Evolutionary conservation across 2,797 vertebrate species (phyloP), one percentile per base, ranked within the genome.

Genomic region (Neosalanx taihuensis): DNA sequence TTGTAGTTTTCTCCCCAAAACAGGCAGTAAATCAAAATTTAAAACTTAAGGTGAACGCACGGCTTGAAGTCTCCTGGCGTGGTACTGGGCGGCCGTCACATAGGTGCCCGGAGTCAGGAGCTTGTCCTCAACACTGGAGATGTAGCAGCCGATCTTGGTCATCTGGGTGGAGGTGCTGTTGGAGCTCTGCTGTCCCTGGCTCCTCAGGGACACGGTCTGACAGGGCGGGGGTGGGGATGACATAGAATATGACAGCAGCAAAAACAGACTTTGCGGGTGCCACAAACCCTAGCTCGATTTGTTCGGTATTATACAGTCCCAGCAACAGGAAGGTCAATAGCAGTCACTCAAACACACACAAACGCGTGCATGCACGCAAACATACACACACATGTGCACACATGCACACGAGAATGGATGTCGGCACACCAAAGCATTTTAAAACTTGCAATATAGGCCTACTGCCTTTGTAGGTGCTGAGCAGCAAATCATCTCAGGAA

Each of bases 111-210:
- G 94, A 69, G 59, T 69, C 69, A 96, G 3, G 72, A 97, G 77
- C 84, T 87, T 95, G 89, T 99, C 96, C 6, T 85, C 89, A 67
- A 78, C 30, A 70, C 93, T 94, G 85, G 96, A 94, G 20, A 97
- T 80, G 80, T 94, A 95, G 74, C 95, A 92, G 83, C 95, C 94
- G 72, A 91, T 90, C 77, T 91, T 93, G 71, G 92, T 94, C 93
- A 95, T 98, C 91, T 99, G 97, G 66, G 96, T 97, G 3, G 93
- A 93, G 63, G 87, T 89, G 67, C 79, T 85, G 78, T 88, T 94
- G 5, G 75, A 56, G 78, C 94, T 94, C 88, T 97, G 95, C 78
- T 95, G 94, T 3, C 1, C 5, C 35, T 87, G 91, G 75, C 79
- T 90, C 86, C 80, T 95, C 79, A 90, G 60, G 79, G 83, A 67